Evolutionary conservation across 2,113 vertebrate genomes (phyloP), one percentile per base, ranked within the genome.

Genomic region (Rhynchopsitta pachyrhyncha): DNA sequence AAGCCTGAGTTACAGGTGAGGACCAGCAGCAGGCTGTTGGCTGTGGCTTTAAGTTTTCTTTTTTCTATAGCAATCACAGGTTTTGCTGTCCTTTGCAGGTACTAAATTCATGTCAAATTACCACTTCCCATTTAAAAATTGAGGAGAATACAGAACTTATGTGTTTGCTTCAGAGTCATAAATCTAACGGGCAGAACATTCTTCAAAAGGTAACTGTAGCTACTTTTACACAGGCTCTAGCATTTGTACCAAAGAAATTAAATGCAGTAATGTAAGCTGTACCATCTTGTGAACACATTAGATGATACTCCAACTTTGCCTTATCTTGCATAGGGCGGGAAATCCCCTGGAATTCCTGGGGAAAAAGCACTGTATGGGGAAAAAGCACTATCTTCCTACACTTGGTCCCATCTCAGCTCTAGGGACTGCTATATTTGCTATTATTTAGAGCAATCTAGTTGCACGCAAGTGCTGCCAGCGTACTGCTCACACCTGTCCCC

Each of bases 1-100:
- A 86, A 91, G 86, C 91, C 93, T 7, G 97, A 96, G 46, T 50
- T 92, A 53, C 96, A 95, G 97, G 98, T 98, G 86, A 55, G 96
- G 80, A 3, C 3, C 39, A 2, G 35, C 18, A 25, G 74, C 62
- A 27, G 31, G 29, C 6, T 25, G 17, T 0, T 42, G 5, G 0
- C 3, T 4, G 16, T 1, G 19, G 4, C 52, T 31, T 52, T 9
- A 1, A 4, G 14, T 17, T 69, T 13, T 11, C 60, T 17, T 4
- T 1, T 10, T 10, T 29, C 69, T 37, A 3, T 28, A 49, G 46
- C 57, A 27, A 4, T 4, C 33, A 5, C 17, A 1, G 39, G 6
- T 22, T 80, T 83, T 52, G 17, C 47, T 82, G 50, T 87, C 66
- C 2, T 31, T 70, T 62, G 46, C 89, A 97, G 97, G 93, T 39